A percentile compares a stretch with the other conserved stretches of the same genome.
Evolutionary conservation across 2,888 invertebrate genomes (phyloP).

Genomic region (Neoitamus cyanurus): DNA sequence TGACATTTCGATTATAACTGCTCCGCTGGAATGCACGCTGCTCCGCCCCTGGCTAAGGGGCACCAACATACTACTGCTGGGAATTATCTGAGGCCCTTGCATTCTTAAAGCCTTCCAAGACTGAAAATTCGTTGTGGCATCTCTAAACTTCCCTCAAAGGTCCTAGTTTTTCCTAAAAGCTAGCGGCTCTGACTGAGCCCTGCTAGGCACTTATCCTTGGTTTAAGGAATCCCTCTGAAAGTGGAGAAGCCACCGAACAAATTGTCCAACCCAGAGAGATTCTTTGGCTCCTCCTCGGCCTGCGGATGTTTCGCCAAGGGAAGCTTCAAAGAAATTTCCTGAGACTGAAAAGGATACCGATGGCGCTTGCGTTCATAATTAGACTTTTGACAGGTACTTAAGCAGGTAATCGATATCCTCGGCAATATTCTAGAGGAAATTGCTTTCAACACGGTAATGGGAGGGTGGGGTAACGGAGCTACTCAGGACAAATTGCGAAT

Average conservation of each 20-base stretch:
- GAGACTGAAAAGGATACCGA: not conserved
- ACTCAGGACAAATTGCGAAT: not conserved
- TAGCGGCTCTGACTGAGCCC: not conserved
- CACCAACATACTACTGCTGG: not conserved
- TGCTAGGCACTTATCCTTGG: not conserved
- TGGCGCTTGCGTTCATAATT: constrained; percentile 15
- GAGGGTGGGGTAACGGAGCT: not conserved
- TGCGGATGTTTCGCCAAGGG: not conserved
- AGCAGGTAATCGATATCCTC: constrained; percentile 11
- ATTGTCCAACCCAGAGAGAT: not conserved
- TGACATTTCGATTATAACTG: constrained; percentile 15
- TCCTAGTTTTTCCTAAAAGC: not conserved
- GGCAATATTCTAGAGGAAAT: not conserved
- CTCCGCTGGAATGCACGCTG: not conserved
- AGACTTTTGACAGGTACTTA: constrained; percentile 12
- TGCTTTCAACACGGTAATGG: not conserved
- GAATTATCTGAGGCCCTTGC: not conserved
- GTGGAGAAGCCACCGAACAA: not conserved
- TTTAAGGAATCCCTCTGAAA: not conserved
- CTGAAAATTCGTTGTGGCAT: not conserved
- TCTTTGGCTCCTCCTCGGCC: not conserved
- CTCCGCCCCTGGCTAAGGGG: not conserved
- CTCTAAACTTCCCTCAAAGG: not conserved
- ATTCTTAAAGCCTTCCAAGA: not conserved
- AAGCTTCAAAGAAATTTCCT: not conserved